These are phyloP conservation scores for Sylvia atricapilla DNA, from an alignment of 2,113 vertebrate species.

Conservation along the genomic window DNA sequence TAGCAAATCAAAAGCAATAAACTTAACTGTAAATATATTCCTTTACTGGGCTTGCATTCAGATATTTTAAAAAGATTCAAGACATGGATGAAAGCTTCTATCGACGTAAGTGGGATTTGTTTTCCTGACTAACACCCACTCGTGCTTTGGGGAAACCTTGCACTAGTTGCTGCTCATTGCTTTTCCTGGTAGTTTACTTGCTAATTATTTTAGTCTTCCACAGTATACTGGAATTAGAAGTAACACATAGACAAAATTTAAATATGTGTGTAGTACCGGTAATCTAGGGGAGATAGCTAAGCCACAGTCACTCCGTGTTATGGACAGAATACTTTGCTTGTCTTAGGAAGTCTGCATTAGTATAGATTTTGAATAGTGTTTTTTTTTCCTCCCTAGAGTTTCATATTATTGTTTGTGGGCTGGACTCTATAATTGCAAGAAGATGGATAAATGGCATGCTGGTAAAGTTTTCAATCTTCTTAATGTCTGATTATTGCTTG, in stretches of 20 bases:
- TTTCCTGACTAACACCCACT: not conserved
- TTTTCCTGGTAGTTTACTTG: not conserved
- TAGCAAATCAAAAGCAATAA: not conserved
- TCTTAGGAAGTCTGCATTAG: not conserved
- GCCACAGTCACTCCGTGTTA: not conserved
- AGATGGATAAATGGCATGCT: constrained; percentile 98
- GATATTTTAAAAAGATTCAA: constrained; percentile 96
- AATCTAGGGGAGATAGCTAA: not conserved
- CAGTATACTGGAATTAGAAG: not conserved
- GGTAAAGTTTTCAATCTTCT: constrained; percentile 64
- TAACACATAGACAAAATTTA: not conserved
- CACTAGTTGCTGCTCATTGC: not conserved
- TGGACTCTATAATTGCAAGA: constrained; percentile 93
- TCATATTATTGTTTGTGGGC: constrained; percentile 95
- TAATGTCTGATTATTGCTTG: not conserved
- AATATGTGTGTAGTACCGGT: not conserved
- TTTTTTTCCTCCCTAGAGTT: constrained; percentile 81
- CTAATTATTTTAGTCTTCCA: not conserved
- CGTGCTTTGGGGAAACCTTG: not conserved
- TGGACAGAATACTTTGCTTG: not conserved
- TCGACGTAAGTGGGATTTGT: constrained; percentile 80
- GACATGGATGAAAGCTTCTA: constrained; percentile 94
- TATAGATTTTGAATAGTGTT: not conserved
- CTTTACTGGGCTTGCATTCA: constrained; percentile 71
- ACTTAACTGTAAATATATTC: constrained; percentile 17